Base-by-base conservation (phyloP, 2,113 vertebrate genomes). In the Vidua macroura region DNA sequence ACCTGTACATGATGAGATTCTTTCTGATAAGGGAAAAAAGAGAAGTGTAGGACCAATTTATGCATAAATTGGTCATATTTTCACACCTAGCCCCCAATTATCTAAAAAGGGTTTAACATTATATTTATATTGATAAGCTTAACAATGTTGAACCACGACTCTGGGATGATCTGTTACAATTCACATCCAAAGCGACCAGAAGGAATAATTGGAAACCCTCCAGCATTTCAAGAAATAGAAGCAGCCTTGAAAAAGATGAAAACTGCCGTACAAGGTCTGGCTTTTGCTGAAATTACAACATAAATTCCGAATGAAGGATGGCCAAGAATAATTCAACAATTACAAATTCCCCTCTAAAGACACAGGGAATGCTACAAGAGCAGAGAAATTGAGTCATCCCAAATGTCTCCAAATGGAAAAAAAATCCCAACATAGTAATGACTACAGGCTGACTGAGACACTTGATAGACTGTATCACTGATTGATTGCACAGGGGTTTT, bases 71-170 rank as follows among this genome's bases (percentile, higher is more conserved):
- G 97, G 97, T 96, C 96, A 95, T 95, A 97, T 97, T 97, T 98
- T 98, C 98, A 98, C 98, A 98, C 97, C 97, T 97, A 97, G 95
- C 95, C 97, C 97, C 97, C 98, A 98, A 97, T 98, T 97, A 97
- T 98, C 98, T 97, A 97, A 97, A 97, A 97, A 97, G 94, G 97
- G 96, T 97, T 97, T 97, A 97, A 97, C 98, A 96, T 97, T 97
- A 96, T 98, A 98, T 98, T 98, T 98, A 97, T 97, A 98, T 98
- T 97, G 98, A 98, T 97, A 97, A 97, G 98, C 97, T 98, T 96
- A 97, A 98, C 97, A 97, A 97, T 97, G 97, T 96, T 97, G 97
- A 98, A 96, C 97, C 95, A 97, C 79, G 87, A 96, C 98, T 98
- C 96, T 95, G 91, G 93, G 95, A 98, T 98, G 98, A 97, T 98